Evolutionary conservation across 2,113 vertebrate genomes (phyloP).

Genomic region (Gavialis gangeticus): DNA sequence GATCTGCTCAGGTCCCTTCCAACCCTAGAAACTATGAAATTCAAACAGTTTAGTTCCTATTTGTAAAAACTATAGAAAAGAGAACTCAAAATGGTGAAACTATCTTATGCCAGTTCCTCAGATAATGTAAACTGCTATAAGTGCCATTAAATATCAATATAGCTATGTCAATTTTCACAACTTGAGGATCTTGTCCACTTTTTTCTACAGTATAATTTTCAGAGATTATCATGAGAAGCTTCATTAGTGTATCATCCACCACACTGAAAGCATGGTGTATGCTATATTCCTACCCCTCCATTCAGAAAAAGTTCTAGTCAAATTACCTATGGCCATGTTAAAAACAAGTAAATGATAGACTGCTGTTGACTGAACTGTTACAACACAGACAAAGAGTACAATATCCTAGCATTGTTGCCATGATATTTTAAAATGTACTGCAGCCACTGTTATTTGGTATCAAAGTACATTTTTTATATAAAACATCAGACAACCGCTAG

Average conservation of each 20-base stretch:
- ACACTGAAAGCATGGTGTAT: neutral
- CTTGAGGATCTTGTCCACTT: neutral
- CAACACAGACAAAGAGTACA: neutral
- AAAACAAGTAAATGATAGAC: neutral
- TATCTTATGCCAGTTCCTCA: neutral
- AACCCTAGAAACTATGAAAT: too few relatives aligned
- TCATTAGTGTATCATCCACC: neutral
- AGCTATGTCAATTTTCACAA: neutral
- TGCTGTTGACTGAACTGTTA: neutral
- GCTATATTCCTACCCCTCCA: neutral
- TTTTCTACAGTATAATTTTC: neutral
- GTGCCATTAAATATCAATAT: neutral
- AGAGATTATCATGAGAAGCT: neutral
- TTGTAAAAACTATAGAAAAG: neutral
- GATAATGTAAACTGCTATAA: neutral
- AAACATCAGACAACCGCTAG: neutral
- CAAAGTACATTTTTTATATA: neutral
- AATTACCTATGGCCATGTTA: neutral
- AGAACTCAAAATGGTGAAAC: neutral
- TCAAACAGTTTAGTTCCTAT: neutral
- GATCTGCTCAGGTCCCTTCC: too few relatives aligned
- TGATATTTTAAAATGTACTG: neutral
- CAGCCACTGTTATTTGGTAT: neutral
- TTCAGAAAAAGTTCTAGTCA: neutral
- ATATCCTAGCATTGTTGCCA: neutral